Evolutionary conservation across 2,888 invertebrate genomes (phyloP), one percentile per base, ranked within the genome.

Genomic region (Philaethria dido): DNA sequence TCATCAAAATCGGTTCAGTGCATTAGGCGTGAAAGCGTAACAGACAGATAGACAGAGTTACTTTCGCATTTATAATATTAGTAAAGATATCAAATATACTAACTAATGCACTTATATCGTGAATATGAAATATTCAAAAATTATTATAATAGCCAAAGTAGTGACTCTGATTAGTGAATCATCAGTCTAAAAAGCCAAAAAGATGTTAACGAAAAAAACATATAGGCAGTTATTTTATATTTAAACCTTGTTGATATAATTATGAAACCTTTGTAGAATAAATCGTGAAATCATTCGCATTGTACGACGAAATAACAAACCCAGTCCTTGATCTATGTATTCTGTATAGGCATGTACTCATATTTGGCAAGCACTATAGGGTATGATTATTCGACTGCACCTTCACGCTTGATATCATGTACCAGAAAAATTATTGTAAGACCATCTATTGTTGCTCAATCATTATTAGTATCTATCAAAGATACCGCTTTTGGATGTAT

Each of bases 251-350:
- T 45, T 36, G 20, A 55, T 55, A 57, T 55, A 48, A 64, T 48
- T 42, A 64, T 60, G 48, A 63, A 52, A 62, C 54, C 42, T 61
- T 52, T 60, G 47, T 52, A 39, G 72, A 72, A 70, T 67, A 73
- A 74, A 79, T 75, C 74, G 73, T 79, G 75, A 85, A 85, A 88
- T 85, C 79, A 82, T 75, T 81, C 73, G 74, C 80, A 84, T 85
- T 85, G 84, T 83, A 80, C 76, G 78, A 80, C 84, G 79, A 64
- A 69, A 85, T 82, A 80, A 84, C 77, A 80, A 80, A 81, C 77
- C 71, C 73, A 80, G 84, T 85, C 89, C 90, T 90, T 90, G 91
- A 89, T 88, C 90, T 90, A 87, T 90, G 86, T 77, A 44, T 48
- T 18, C 45, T 66, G 62, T 69, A 80, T 80, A 77, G 76, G 75